A percentile compares a stretch with the other conserved stretches of the same genome.
These are phyloP conservation scores for Punctoribates punctum DNA, from an alignment of 2,888 invertebrate species.

Conservation along the genomic window DNA sequence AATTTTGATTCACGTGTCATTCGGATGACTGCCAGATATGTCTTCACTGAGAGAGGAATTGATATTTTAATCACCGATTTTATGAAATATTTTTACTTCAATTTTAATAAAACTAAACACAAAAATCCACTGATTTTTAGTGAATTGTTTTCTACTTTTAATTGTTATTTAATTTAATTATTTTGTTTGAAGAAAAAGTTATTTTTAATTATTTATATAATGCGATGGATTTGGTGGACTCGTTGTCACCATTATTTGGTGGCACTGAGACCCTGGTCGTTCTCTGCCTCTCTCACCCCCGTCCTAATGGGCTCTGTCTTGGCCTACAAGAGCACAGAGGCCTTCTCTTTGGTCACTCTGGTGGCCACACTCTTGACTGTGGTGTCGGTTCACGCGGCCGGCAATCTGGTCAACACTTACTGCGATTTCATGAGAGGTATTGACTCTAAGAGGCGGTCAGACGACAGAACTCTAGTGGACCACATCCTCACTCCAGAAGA, in stretches of 20 bases:
- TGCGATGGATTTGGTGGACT: not conserved
- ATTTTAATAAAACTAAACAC: too few species aligned
- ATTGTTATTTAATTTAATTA: not conserved
- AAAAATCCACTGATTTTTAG: too few species aligned
- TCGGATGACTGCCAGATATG: too few species aligned
- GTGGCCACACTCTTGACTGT: constrained; percentile 79
- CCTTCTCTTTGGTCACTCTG: constrained; percentile 74
- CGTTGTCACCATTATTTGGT: constrained; percentile 64
- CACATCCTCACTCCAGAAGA: constrained; percentile 76
- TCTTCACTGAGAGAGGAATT: too few species aligned
- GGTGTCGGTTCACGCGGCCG: constrained; percentile 88
- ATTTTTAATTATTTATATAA: not conserved
- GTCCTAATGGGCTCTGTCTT: constrained; percentile 83
- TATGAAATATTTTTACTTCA: too few species aligned
- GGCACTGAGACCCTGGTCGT: constrained; percentile 87
- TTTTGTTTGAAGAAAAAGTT: not conserved
- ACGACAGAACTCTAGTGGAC: constrained; percentile 91
- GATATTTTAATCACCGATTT: too few species aligned
- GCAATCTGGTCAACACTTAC: constrained; percentile 93
- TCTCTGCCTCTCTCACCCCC: constrained; percentile 85
- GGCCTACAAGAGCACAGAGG: constrained; percentile 70
- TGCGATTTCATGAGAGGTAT: constrained; percentile 91
- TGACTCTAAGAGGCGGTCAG: constrained; percentile 68
- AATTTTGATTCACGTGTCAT: too few species aligned
- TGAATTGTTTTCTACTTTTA: not conserved